Evolutionary conservation across 1,140 invertebrate genomes (phyloP), one percentile per base, ranked within the genome.

Genomic region (Thaumetopoea pityocampa): DNA sequence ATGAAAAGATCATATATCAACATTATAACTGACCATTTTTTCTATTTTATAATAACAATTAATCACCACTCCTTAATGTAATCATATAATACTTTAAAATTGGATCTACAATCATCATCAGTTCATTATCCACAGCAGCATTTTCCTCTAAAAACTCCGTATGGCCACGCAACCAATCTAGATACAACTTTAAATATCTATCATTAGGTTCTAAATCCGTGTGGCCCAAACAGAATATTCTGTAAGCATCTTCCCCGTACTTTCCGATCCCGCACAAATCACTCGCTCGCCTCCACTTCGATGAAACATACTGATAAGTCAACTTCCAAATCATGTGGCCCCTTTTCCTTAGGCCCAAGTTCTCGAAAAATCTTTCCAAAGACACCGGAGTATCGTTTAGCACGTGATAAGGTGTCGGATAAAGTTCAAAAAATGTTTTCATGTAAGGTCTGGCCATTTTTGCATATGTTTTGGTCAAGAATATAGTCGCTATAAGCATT

Each of bases 221-320:
- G 44, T 88, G 86, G 4, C 87, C 86, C 20, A 88, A 56, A 33
- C 85, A 87, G 42, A 88, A 87, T 47, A 88, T 85, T 50, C 85
- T 82, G 36, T 86, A 88, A 1, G 87, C 87, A 51, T 87, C 86
- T 51, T 87, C 86, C 0, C 86, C 87, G 40, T 88, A 88, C 47
- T 85, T 86, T 20, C 87, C 87, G 23, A 88, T 81, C 1, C 87
- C 87, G 42, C 69, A 79, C 16, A 88, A 64, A 53, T 88, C 87
- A 24, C 84, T 83, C 1, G 83, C 86, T 10, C 82, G 68, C n/a
- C 67, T 71, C 87, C 87, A 88, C 55, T 83, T 84, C 16, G 86
- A 85, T 3, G 84, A 81, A 7, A 88, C 61, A 47, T 85, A 88
- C 51, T 88, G 85, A 53, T 86, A 76, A 20, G 77, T 85, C 51